Evolutionary conservation across 2,888 invertebrate species (phyloP), one percentile per base, ranked within the genome.

Genomic region (Spodoptera picta): DNA sequence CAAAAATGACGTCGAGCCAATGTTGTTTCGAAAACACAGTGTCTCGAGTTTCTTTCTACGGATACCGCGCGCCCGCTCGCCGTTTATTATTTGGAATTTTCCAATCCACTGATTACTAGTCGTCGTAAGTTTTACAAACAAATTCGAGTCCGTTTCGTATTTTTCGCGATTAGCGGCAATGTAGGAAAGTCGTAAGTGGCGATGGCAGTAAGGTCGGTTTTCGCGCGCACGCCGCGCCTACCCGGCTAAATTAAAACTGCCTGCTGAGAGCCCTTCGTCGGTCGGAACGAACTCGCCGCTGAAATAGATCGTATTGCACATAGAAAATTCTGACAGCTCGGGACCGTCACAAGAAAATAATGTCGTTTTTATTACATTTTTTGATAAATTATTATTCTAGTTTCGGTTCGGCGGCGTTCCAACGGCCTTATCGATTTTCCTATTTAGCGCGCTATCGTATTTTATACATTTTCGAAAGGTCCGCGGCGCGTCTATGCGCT

Each of bases 71-170:
- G 92, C 88, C 81, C 88, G 88, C 86, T 87, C 87, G 85, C 87
- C 83, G 87, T 86, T 87, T 86, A 87, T 87, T 90, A 90, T 92
- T 95, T 91, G 95, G 95, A 95, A 96, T 95, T 96, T 96, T 96
- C 96, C 96, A 95, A 95, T 95, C 93, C 94, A 95, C 95, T 94
- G 95, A 94, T 88, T 87, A 88, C 82, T 87, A 86, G 83, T 83
- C 81, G 87, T 88, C 87, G 91, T 92, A 90, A 93, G 92, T 93
- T 93, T 91, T 91, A 91, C 91, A 92, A 93, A 92, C 91, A 91
- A 92, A 92, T 90, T 90, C 86, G 86, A 89, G 87, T 91, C 88
- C 88, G 91, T 90, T 91, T 92, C 89, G 87, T 90, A 90, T 93
- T 92, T 92, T 93, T 93, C 92, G 90, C 92, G 87, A 91, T 86